These are phyloP conservation scores for Albula goreensis DNA, from an alignment of 2,113 vertebrate genomes.

Conservation along the genomic window DNA sequence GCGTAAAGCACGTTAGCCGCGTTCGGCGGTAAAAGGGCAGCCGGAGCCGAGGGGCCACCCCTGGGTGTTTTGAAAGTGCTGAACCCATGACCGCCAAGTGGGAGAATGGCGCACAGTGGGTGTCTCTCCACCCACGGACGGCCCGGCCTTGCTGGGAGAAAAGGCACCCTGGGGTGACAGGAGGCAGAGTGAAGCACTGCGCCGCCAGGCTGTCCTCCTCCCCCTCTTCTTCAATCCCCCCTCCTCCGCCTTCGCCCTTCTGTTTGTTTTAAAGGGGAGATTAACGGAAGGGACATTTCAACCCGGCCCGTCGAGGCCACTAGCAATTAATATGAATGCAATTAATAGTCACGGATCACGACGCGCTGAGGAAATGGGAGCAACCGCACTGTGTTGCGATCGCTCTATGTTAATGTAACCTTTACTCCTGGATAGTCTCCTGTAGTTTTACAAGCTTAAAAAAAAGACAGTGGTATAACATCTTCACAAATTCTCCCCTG, in stretches of 20 bases:
- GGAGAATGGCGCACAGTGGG: slow-evolving; percentile 28
- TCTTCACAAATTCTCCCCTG: neutral
- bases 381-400: slow-evolving; percentile 37
- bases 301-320: slow-evolving; percentile 45
- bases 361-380: slow-evolving; percentile 53
- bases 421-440: slow-evolving; percentile 51
- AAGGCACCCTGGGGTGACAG: slow-evolving; percentile 41
- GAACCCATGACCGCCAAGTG: slow-evolving; percentile 51
- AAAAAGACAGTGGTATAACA: slow-evolving; percentile 12
- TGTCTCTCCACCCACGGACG: slow-evolving; percentile 41
- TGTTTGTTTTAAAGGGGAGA: slow-evolving; percentile 5
- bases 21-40: slow-evolving; percentile 58
- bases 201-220: slow-evolving; percentile 11
- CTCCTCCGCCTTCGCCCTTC: neutral
- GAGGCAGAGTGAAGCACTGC: slow-evolving; percentile 15
- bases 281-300: slow-evolving; percentile 34
- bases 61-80: slow-evolving; percentile 60
- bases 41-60: slow-evolving; percentile 50
- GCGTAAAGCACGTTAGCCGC: slow-evolving; percentile 47
- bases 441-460: slow-evolving; percentile 38
- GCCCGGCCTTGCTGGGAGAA: slow-evolving; percentile 36
- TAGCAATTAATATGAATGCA: slow-evolving; percentile 62
- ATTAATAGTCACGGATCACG: slow-evolving; percentile 66
- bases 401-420: slow-evolving; percentile 70
- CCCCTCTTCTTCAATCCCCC: slow-evolving; percentile 13